Conservation (phyloP, 2,888 invertebrate genomes). For the Ceriagrion tenellum region DNA sequence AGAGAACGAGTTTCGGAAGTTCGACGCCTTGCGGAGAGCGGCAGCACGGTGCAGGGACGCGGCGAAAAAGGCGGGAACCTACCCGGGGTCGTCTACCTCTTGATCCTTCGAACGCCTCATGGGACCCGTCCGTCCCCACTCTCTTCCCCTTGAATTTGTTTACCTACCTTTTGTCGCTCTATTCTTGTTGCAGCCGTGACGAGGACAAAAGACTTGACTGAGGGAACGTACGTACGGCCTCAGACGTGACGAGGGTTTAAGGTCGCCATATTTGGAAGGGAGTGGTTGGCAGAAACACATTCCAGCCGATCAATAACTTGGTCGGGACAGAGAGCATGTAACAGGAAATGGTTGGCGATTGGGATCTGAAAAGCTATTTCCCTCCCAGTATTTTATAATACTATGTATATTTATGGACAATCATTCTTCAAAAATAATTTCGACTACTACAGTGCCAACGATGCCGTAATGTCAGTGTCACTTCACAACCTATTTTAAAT, state of each 20-base stretch:
- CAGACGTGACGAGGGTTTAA: conserved; percentile 16
- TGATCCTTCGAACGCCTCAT: background rate
- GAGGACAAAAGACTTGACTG: background rate
- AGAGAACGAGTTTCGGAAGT: background rate
- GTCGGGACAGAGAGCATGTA: conserved; percentile 5
- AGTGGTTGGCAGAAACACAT: conserved; percentile 54
- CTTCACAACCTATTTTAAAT: too few relatives aligned
- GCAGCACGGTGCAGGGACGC: conserved; percentile 13
- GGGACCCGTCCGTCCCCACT: background rate
- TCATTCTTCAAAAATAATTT: too few relatives aligned
- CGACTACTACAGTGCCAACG: too few relatives aligned
- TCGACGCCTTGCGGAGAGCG: background rate
- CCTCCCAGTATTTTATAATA: background rate
- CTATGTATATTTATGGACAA: too few relatives aligned
- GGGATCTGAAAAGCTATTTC: background rate
- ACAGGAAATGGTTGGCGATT: conserved; percentile 58
- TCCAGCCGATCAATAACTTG: conserved; percentile 42
- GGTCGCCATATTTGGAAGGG: conserved; percentile 56
- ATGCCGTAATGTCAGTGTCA: too few relatives aligned
- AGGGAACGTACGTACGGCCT: background rate
- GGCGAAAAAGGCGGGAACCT: conserved; percentile 47
- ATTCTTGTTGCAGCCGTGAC: background rate
- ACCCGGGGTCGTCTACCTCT: background rate
- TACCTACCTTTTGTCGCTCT: background rate
- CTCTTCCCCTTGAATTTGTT: background rate